Evolutionary conservation across 92 coral and sea anemone species (phyloP).

Genomic region (Porites lobata): DNA sequence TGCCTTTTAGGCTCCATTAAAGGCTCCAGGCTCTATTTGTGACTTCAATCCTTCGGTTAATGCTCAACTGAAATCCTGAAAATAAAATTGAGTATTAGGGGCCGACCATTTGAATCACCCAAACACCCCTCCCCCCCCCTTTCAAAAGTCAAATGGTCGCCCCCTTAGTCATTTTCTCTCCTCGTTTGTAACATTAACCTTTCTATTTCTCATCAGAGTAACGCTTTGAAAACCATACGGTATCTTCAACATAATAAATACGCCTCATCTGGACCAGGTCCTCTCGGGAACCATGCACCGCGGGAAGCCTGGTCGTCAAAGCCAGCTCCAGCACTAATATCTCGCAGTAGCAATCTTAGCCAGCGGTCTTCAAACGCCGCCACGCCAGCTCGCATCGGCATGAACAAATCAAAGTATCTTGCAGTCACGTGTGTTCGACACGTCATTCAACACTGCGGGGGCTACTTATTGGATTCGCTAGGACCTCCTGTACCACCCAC

Average conservation of each 20-base stretch:
- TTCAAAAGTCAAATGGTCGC: too few species aligned
- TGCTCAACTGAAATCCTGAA: too few species aligned
- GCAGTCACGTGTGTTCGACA: slow-evolving; percentile 84
- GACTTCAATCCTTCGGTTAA: too few species aligned
- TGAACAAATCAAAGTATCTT: slow-evolving; percentile 50
- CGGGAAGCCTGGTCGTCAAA: slow-evolving; percentile 68
- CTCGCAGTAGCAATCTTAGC: slow-evolving; percentile 41
- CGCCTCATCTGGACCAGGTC: slow-evolving; percentile 36
- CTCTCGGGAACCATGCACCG: slow-evolving; percentile 28
- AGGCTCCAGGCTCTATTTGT: too few species aligned
- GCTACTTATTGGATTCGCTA: slow-evolving; percentile 80
- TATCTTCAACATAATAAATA: slow-evolving; percentile 67
- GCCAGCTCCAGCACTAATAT: slow-evolving; percentile 26
- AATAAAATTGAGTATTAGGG: too few species aligned
- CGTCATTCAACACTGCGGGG: slow-evolving; percentile 84
- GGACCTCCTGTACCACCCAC: slow-evolving; percentile 65
- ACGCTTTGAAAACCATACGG: slow-evolving; percentile 68
- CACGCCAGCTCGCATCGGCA: slow-evolving; percentile 10
- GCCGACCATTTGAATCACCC: too few species aligned
- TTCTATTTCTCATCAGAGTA: slow-evolving; percentile 30
- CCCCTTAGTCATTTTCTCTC: not conserved
- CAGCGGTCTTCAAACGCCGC: slow-evolving; percentile 44
- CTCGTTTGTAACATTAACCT: not conserved
- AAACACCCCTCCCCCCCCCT: too few species aligned
- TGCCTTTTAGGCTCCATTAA: too few species aligned